Percentiles rank a stretch among this genome's conserved stretches.
Evolutionary conservation across 2,113 vertebrate species (phyloP).

Genomic region (Bostrychus sinensis): DNA sequence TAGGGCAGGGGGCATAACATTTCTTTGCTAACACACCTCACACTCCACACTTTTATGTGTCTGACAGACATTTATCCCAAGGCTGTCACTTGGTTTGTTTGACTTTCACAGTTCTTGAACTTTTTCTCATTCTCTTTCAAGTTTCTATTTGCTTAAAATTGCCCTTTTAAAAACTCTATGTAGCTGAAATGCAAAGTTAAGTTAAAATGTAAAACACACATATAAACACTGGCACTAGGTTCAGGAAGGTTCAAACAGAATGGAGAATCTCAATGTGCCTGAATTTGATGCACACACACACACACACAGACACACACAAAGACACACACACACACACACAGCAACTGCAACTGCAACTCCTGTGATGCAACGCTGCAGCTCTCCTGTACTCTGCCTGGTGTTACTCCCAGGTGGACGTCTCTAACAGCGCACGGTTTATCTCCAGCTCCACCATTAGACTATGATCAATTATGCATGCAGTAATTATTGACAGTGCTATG

Average conservation of each 20-base stretch:
- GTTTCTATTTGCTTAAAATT: conserved; percentile 21
- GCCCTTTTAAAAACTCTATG: conserved; percentile 25
- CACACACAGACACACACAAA: no score
- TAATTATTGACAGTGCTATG: conserved; percentile 73
- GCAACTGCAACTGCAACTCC: not conserved
- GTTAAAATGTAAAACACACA: not conserved
- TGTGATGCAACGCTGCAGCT: conserved; percentile 56
- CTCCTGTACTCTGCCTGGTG: conserved; percentile 9
- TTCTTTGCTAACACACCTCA: no score
- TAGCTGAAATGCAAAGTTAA: conserved; percentile 49
- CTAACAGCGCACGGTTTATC: conserved; percentile 50
- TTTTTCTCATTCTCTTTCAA: conserved; percentile 4
- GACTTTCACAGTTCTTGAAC: conserved; percentile 2
- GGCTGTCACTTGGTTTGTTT: conserved; percentile 2
- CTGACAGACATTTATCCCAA: conserved; percentile 22
- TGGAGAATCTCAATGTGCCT: conserved; percentile 63
- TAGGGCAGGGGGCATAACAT: no score
- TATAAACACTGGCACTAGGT: conserved; percentile 22
- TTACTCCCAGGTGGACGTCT: conserved; percentile 41
- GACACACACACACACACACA: conserved; percentile 3
- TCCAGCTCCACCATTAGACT: conserved; percentile 43
- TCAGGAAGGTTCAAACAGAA: conserved; percentile 77
- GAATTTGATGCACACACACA: conserved; percentile 8
- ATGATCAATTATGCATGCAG: conserved; percentile 75
- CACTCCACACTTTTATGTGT: no score